Evolutionary conservation across 2,113 vertebrate genomes (phyloP), one percentile per base, ranked within the genome.

Genomic region (Falco punctatus): DNA sequence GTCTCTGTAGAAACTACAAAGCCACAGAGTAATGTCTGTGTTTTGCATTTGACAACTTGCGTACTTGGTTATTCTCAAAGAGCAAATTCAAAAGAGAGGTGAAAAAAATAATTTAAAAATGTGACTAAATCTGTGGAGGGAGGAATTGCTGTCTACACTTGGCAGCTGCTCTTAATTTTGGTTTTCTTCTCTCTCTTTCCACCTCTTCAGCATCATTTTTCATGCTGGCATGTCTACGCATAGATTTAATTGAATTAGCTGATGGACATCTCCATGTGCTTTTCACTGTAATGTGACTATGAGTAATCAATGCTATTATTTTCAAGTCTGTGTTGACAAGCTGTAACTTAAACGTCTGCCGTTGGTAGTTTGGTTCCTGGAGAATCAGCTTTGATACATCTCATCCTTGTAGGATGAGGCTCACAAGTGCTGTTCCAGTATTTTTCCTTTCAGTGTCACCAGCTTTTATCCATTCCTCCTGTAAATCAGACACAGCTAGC

Each of bases 341-440:
- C 33, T 62, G 33, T 24, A 22, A 33, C 44, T 81, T n/a, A n/a
- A 73, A 40, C 11, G 5, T 6, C 86, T 62, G 18, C 32, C 17
- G 30, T 27, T 64, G 28, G 17, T 57, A 46, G 30, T 66, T 65
- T 28, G 40, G 9, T 54, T 49, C 33, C 44, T 27, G 33, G 23
- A 32, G 54, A 57, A 73, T 12, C 54, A 20, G 54, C 71, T 92
- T n/a, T 35, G 54, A 20, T 44, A 3, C 2, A 7, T 38, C 44
- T 26, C 44, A 23, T 14, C 51, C 33, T 26, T 18, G 40, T 12
- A 44, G 69, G 24, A 15, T 5, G 3, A 81, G 26, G 32, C 24
- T 70, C 27, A 10, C 10, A 65, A 54, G 35, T 1, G 1, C 40
- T 23, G 3, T 18, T 2, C 3, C 14, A 16, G 6, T 13, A 2